Evolutionary conservation across 2,888 invertebrate genomes (phyloP), one percentile per base, ranked within the genome.

Genomic region (Tetragnatha montana): DNA sequence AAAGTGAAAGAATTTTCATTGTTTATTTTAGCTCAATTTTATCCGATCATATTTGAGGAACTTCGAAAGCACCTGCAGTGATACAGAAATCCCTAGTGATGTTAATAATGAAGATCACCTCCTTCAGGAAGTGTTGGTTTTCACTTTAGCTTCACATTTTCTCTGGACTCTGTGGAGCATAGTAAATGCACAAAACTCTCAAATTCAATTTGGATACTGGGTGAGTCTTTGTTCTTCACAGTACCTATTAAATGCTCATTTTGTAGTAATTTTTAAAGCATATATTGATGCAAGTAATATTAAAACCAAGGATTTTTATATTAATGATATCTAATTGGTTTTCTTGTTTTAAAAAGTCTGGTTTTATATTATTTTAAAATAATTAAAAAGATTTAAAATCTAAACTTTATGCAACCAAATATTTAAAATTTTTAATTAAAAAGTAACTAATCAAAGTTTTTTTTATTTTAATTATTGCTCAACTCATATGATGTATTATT

Each of bases 101-200:
- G 79, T 84, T 49, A 88, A 91, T 50, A 91, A 88, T 6, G 92
- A 93, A 69, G 92, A 92, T 8, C 92, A 91, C 19, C 93, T 97
- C 4, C 94, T 97, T 87, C 93, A 94, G 49, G 99, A 99, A 94
- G 96, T 98, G 60, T 95, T 96, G 90, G 95, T 96, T 0, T 99
- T 98, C 93, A 95, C 96, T 0, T 94, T 98, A 91, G 97, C 96
- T 49, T 97, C 97, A 78, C 98, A 99, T 93, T 95, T 99, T 89
- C 96, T 99, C 93, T 99, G 99, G 99, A 95, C 96, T 0, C 94
- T 99, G 0, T 99, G 99, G 99, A 96, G 96, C 2, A 95, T 98
- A 60, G 96, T 97, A 17, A 98, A 98, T 93, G 97, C 97, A 0
- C 96, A 96, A 91, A 96, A 96, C 79, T 97, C 98, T 1, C 96